phyloP scores from a whole-genome alignment of 2,113 vertebrate species.

The Pomatostomus ruficeps region DNA sequence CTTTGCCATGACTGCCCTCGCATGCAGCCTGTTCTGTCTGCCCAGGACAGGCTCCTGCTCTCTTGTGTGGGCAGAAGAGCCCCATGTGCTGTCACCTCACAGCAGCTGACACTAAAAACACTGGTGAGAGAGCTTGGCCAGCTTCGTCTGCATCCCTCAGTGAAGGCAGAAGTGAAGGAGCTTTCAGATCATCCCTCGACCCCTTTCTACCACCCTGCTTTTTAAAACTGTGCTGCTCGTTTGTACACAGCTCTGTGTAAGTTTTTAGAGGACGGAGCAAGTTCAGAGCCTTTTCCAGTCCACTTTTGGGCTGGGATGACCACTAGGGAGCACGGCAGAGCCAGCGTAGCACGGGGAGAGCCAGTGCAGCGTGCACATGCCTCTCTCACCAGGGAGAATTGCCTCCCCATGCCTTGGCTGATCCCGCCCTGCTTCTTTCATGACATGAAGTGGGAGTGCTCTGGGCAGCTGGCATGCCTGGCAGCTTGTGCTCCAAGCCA shows the following conservation, averaged over 20 bases:
- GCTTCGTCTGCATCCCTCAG: background rate
- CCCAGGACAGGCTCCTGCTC: background rate
- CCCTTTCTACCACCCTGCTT: background rate
- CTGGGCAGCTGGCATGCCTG: constrained; percentile 28
- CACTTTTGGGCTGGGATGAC: background rate
- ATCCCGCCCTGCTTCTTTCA: background rate
- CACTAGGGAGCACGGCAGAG: constrained; percentile 66
- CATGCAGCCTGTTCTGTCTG: background rate
- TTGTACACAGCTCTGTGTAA: background rate
- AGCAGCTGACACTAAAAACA: background rate
- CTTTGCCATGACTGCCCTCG: background rate
- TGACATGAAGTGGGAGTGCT: background rate
- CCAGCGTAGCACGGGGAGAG: background rate
- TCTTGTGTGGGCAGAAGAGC: background rate
- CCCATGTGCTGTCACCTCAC: background rate
- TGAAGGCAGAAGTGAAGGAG: background rate
- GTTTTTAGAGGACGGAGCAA: background rate
- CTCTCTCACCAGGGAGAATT: background rate
- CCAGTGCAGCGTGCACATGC: background rate
- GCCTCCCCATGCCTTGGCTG: background rate
- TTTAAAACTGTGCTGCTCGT: background rate
- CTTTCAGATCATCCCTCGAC: background rate
- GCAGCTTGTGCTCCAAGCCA: constrained; percentile 17
- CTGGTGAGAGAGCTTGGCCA: background rate
- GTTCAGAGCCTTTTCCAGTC: background rate